phyloP scores from a whole-genome alignment of 2,797 vertebrate species.

The Sebastolobus altivelis region DNA sequence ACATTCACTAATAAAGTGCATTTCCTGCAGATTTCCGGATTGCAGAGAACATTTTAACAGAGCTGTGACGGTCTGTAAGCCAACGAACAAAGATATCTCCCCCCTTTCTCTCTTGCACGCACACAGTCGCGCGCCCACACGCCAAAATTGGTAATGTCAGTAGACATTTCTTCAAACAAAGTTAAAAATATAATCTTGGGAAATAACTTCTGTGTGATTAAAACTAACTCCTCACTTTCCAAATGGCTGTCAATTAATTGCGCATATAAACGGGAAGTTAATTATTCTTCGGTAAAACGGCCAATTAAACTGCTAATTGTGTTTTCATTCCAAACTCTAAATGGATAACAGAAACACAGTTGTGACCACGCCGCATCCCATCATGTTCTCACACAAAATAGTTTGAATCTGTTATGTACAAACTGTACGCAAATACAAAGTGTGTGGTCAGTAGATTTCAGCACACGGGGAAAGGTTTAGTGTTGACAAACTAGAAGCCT shows the following conservation, averaged over 20 bases:
- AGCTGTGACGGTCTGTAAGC: constrained; percentile 5
- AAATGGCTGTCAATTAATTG: constrained; percentile 97
- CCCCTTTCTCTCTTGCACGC: not conserved
- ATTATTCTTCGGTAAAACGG: constrained; percentile 95
- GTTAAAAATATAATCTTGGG: constrained; percentile 67
- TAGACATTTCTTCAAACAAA: constrained; percentile 54
- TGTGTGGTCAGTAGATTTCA: not conserved
- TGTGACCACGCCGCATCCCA: constrained; percentile 27
- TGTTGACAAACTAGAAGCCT: not conserved
- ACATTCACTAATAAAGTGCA: constrained; percentile 8
- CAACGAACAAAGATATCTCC: not conserved
- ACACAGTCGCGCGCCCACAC: constrained; percentile 4
- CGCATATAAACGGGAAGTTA: constrained; percentile 96
- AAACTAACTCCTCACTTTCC: constrained; percentile 83
- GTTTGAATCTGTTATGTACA: not conserved
- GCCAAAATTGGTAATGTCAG: constrained; percentile 38
- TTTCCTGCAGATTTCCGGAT: constrained; percentile 27
- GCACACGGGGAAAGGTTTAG: not conserved
- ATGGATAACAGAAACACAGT: constrained; percentile 89
- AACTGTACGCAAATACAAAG: not conserved
- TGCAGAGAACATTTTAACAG: constrained; percentile 20
- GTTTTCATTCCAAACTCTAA: constrained; percentile 91
- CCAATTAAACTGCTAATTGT: constrained; percentile 96
- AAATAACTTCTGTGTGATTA: constrained; percentile 86
- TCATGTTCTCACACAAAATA: constrained; percentile 7